phyloP scores from a whole-genome alignment of 1,140 invertebrate species.

The Aricia agestis region DNA sequence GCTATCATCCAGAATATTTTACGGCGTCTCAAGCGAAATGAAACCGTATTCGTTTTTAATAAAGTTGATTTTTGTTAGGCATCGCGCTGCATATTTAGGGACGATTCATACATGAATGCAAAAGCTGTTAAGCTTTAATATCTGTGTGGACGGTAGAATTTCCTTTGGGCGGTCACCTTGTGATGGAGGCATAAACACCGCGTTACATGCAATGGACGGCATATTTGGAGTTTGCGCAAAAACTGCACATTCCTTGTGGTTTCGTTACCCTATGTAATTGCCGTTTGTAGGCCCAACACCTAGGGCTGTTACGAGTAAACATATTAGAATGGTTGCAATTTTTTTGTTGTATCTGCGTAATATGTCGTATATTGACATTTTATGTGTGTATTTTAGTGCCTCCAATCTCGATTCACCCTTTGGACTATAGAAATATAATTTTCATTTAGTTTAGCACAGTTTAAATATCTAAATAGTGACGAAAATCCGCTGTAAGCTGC shows the following conservation, averaged over 20 bases:
- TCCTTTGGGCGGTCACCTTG: background rate
- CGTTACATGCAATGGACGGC: constrained; percentile 39
- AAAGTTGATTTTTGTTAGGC: background rate
- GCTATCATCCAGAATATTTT: constrained; percentile 18
- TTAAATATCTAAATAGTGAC: too few species aligned
- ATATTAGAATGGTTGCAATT: background rate
- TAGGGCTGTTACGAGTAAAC: background rate
- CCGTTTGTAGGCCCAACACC: background rate
- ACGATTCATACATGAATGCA: background rate
- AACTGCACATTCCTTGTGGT: constrained; percentile 48
- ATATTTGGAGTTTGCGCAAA: constrained; percentile 51
- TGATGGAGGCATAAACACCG: background rate
- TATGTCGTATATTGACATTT: too few species aligned
- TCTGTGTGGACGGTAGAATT: background rate
- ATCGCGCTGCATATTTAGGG: background rate
- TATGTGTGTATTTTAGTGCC: too few species aligned
- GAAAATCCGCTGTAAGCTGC: too few species aligned
- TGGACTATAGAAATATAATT: too few species aligned
- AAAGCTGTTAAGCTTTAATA: background rate
- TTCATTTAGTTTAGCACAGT: too few species aligned
- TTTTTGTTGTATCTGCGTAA: too few species aligned
- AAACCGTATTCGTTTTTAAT: background rate
- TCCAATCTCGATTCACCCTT: too few species aligned
- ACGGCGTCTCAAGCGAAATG: background rate
- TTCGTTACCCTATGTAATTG: constrained; percentile 39